Evolutionary conservation across 2,888 invertebrate species (phyloP), one percentile per base, ranked within the genome.

Genomic region (Macropis europaea): DNA sequence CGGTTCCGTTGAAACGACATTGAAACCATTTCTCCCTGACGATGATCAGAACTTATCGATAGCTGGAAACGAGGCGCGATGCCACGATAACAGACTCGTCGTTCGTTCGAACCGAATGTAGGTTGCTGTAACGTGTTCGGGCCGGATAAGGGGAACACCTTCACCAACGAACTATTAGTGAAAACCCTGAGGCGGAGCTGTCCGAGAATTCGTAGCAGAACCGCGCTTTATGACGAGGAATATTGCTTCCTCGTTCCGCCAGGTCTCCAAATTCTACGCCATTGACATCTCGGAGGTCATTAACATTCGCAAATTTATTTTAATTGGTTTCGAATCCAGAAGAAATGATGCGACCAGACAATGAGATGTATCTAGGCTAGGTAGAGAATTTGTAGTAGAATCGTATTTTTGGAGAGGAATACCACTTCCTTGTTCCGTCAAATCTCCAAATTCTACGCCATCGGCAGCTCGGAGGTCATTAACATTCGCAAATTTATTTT

Each of bases 61-160:
- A n/a, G 17, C n/a, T 15, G 22, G 7, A 13, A 54, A 38, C 6
- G 2, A 7, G 9, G 15, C 5, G 15, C n/a, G 28, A 2, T 38
- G 24, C 2, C 1, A 9, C 4, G 53, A 54, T 30, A 48, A 63
- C 22, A 17, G 11, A 26, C 36, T 66, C 71, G 61, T 61, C 56
- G 54, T 24, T n/a, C 54, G 53, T 60, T 52, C 56, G 24, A 11
- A 34, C 19, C 15, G 53, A 34, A 71, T 73, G 60, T 73, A 70
- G 71, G 73, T 71, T 66, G 42, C 42, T 28, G 32, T 43, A 38
- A 52, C 42, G 13, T 13, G 19, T 19, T 4, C n/a, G 2, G 47
- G 2, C 26, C 40, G 40, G 22, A 47, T 71, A 80, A 80, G 47
- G 73, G 34, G 69, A 80, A 81, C 78, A 78, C 72, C 59, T 80